Evolutionary conservation across 2,797 vertebrate species (phyloP), one percentile per base, ranked within the genome.

Genomic region (Sebastes umbrosus): DNA sequence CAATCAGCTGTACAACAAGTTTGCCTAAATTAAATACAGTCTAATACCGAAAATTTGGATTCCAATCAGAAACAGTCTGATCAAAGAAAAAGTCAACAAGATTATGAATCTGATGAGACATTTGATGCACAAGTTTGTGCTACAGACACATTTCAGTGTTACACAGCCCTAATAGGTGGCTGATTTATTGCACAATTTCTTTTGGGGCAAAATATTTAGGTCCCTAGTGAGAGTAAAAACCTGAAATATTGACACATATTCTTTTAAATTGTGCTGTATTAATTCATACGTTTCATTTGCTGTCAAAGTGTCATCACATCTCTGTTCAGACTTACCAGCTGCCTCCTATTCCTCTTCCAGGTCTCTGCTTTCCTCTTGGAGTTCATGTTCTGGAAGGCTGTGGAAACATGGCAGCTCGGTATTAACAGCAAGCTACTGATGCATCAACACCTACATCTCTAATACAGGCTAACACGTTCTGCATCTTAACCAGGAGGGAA

Each of bases 381-480:
- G 92, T 99, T 99, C 98, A 99, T 99, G 87, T 99, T 99, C 95
- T 99, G 98, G 91, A 99, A 99, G 6, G 98, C 98, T 99, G 92
- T 57, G 34, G 11, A 77, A 29, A 67, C 10, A 84, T 1, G 18
- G 69, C 6, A 8, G 13, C 11, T 50, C 24, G 4, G 34, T 25
- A 3, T 43, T 36, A 75, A 13, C 32, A 52, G 11, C 8, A 57
- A 69, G 46, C 24, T 2, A 8, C 3, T 25, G 34, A 66, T 43
- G 39, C 32, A 54, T 8, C 5, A 52, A 72, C 27, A 50, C 14
- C 25, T 0, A 12, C 11, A 39, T n/a, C 1, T n/a, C 6, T 18
- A 2, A 31, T 11, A 27, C 20, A 20, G n/a, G 20, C 39, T 12
- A 55, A 34, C 6, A 24, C 8, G 5, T 11, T 0, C 39, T 34